These are phyloP conservation scores for Macrotrachela quadricornifera DNA, from an alignment of 1,140 invertebrate species.

Conservation along the genomic window DNA sequence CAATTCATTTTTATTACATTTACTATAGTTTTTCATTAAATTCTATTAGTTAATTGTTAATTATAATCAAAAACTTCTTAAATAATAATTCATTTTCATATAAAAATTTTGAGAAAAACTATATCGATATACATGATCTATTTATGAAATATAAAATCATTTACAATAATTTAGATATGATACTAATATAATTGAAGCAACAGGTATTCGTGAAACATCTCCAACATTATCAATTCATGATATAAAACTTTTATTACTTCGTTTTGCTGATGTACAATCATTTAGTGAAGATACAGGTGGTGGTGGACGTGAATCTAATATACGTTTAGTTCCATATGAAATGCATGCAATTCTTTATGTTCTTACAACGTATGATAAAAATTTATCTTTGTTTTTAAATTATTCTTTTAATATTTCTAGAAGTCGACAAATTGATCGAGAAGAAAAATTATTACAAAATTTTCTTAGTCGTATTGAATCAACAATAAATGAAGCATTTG, in stretches of 20 bases:
- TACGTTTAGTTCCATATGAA: constrained; percentile 81
- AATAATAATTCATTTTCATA: too few relatives aligned
- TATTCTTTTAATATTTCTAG: constrained; percentile 29
- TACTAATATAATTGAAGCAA: constrained; percentile 23
- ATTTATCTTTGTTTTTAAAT: not conserved
- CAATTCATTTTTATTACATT: too few relatives aligned
- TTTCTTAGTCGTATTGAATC: constrained; percentile 42
- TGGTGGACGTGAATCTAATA: constrained; percentile 85
- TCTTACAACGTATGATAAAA: constrained; percentile 57
- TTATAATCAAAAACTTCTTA: too few relatives aligned
- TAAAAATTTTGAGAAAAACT: too few relatives aligned
- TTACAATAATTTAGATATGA: not conserved
- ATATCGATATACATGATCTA: too few relatives aligned
- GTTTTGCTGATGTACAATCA: constrained; percentile 75
- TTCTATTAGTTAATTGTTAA: too few relatives aligned
- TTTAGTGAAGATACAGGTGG: constrained; percentile 83
- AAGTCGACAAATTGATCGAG: constrained; percentile 47
- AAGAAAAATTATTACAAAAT: constrained; percentile 45
- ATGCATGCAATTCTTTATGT: constrained; percentile 84
- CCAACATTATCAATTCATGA: constrained; percentile 62
- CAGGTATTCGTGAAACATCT: constrained; percentile 24
- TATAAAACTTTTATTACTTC: constrained; percentile 62
- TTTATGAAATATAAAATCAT: too few relatives aligned
- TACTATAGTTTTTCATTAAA: too few relatives aligned
- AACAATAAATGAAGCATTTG: constrained; percentile 55